phyloP scores from a whole-genome alignment of 2,113 vertebrate genomes.

The Poicephalus meyeri region DNA sequence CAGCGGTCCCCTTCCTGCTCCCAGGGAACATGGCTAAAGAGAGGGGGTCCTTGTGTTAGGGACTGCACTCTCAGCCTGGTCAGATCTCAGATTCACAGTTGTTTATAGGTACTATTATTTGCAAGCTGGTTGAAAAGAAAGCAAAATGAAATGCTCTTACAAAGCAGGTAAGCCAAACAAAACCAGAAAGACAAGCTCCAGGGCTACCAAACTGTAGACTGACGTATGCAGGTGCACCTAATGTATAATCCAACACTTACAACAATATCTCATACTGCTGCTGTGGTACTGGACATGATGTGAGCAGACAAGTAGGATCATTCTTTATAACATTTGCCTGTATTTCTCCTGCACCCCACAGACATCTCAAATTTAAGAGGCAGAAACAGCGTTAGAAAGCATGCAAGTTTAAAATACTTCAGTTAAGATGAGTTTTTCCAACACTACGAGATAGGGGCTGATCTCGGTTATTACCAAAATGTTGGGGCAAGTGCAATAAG shows the following conservation, averaged over 20 bases:
- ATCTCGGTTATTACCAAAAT: neutral
- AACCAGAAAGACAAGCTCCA: neutral
- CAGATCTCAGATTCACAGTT: neutral
- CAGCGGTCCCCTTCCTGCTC: neutral
- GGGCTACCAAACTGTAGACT: neutral
- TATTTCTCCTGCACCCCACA: neutral
- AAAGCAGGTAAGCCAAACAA: neutral
- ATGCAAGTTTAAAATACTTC: neutral
- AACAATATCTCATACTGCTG: neutral
- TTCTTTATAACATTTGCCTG: neutral
- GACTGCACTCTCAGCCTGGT: neutral
- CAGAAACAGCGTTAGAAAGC: neutral
- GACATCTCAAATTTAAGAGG: neutral
- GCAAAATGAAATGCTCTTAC: neutral
- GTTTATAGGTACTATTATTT: neutral
- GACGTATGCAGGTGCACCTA: accelerated
- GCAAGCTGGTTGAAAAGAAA: neutral
- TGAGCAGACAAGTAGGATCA: neutral
- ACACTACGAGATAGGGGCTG: accelerated
- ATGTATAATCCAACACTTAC: neutral
- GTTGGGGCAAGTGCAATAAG: neutral
- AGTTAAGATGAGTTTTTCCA: neutral
- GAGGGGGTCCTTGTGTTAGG: neutral
- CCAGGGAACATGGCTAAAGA: neutral
- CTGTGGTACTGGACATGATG: neutral